A percentile compares a stretch with the other conserved stretches of the same genome.
Evolutionary conservation across 2,888 invertebrate species (phyloP).

Genomic region (Achlya flavicornis): DNA sequence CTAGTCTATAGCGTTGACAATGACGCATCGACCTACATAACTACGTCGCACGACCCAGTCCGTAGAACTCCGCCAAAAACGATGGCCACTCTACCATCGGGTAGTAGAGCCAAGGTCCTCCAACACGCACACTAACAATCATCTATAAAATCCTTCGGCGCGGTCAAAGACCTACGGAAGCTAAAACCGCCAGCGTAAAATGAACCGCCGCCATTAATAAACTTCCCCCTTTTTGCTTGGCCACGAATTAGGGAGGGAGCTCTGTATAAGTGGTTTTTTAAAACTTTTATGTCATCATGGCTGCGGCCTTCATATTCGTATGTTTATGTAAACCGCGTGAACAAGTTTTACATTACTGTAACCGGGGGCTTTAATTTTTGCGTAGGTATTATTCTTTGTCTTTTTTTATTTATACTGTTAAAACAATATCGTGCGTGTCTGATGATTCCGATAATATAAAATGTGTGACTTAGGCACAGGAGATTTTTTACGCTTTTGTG

Average conservation of each 20-base stretch:
- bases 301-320: conserved; percentile 59
- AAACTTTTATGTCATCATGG: conserved; percentile 70
- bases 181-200: conserved; percentile 51
- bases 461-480: not conserved
- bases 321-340: conserved; percentile 67
- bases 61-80: conserved; percentile 26
- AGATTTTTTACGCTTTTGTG: not conserved
- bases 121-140: conserved; percentile 58
- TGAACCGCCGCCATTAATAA: conserved; percentile 54
- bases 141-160: conserved; percentile 73
- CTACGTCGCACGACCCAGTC: conserved; percentile 27
- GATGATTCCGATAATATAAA: not conserved
- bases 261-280: conserved; percentile 41
- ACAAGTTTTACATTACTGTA: conserved; percentile 49
- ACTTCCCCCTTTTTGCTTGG: conserved; percentile 41
- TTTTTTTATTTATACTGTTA: not conserved
- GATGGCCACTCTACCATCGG: conserved; percentile 56
- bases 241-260: conserved; percentile 34
- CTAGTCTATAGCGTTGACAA: not conserved
- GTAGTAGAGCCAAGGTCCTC: conserved; percentile 75
- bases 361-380: conserved; percentile 35
- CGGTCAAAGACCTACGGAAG: conserved; percentile 79
- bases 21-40: conserved; percentile 7
- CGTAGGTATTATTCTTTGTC: conserved; percentile 4
- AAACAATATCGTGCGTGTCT: not conserved